Evolutionary conservation across 2,113 vertebrate genomes (phyloP).

Genomic region (Columba livia): DNA sequence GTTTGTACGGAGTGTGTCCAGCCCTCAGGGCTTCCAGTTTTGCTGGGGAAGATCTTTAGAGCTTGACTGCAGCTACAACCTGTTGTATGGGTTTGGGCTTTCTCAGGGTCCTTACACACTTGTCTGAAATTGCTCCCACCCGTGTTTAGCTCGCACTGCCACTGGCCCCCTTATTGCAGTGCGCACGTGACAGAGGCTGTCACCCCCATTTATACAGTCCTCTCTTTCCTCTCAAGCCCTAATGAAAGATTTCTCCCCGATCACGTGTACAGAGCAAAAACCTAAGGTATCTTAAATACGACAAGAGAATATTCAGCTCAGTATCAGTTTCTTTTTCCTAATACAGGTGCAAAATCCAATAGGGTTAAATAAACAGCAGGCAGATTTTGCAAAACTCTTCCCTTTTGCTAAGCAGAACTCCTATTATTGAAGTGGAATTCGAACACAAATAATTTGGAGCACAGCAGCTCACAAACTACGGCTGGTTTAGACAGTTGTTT

Average conservation of each 20-base stretch:
- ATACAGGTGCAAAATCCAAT: background rate
- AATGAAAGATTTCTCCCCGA: background rate
- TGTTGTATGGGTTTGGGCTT: accelerated
- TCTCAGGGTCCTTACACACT: background rate
- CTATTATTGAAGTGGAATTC: background rate
- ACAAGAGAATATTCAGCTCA: background rate
- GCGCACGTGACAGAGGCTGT: background rate
- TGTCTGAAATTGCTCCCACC: background rate
- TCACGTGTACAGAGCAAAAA: background rate
- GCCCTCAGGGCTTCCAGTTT: background rate
- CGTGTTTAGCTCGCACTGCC: background rate
- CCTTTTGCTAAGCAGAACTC: background rate
- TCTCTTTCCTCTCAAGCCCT: background rate
- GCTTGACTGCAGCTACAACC: background rate
- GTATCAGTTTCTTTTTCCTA: background rate
- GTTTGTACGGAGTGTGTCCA: background rate
- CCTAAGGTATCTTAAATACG: background rate
- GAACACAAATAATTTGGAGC: background rate
- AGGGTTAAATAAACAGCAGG: background rate
- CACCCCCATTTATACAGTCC: background rate
- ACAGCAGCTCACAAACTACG: background rate
- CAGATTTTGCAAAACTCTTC: background rate
- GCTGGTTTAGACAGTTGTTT: background rate
- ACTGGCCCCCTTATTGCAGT: no score
- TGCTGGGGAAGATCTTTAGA: background rate